Percentiles rank a stretch among this genome's conserved stretches.
Evolutionary conservation across 64 coral and sea anemone species (phyloP).

Genomic region (Exaiptasia diaphana): DNA sequence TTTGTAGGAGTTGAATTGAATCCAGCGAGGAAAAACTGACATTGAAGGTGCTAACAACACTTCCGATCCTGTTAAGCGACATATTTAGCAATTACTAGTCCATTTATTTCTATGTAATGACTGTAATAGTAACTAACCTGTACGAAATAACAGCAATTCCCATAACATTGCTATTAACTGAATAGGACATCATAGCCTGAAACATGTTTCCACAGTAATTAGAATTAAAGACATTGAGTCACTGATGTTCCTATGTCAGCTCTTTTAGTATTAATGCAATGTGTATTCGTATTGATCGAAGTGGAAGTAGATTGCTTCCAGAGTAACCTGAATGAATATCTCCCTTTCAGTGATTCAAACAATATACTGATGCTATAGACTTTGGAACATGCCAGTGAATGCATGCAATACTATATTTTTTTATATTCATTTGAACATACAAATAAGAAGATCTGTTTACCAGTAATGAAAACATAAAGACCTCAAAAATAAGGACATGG

Average conservation of each 20-base stretch:
- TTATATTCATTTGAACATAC: neutral
- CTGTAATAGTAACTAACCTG: neutral
- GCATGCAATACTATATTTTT: neutral
- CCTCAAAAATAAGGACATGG: neutral
- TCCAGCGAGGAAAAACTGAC: slow-evolving; percentile 13
- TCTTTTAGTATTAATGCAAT: too few species aligned
- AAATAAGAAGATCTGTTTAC: neutral
- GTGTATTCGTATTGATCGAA: too few species aligned
- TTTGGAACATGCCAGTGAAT: too few species aligned
- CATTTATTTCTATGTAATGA: neutral
- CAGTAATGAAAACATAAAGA: neutral
- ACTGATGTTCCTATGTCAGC: too few species aligned
- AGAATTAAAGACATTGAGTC: too few species aligned
- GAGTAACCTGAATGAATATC: too few species aligned
- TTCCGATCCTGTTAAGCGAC: neutral
- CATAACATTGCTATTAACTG: neutral
- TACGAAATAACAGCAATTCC: neutral
- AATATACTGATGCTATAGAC: too few species aligned
- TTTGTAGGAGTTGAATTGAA: slow-evolving; percentile 17
- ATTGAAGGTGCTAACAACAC: slow-evolving; percentile 32
- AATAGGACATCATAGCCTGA: neutral
- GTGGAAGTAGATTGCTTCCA: too few species aligned
- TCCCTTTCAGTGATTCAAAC: too few species aligned
- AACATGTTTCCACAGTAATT: too few species aligned
- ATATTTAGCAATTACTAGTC: neutral